Base-by-base conservation (phyloP, 2,113 vertebrate species). In the Murina feae region DNA sequence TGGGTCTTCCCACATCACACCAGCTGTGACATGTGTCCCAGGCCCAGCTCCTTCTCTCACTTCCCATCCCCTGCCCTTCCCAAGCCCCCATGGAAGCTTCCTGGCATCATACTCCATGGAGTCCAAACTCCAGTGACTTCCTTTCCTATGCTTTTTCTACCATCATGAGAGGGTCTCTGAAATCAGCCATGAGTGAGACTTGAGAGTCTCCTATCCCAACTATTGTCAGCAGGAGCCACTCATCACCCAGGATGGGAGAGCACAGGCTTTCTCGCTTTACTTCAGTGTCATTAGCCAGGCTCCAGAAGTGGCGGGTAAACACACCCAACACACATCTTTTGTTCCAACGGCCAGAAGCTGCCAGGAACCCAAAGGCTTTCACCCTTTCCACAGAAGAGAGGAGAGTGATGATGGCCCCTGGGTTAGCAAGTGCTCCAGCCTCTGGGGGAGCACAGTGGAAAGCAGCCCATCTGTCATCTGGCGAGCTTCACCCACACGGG, bases 321-420 rank as follows among this genome's bases (percentile, higher is more conserved):
- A 68, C 20, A 21, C 25, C 1, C n/a, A 65, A 13, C 16, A 23
- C 3, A 25, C 10, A 35, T 49, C 20, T 58, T 86, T 60, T 49
- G 23, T 58, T 86, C 35, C 66, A 28, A 71, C 35, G 17, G 65
- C 94, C 89, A 72, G 83, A 95, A 95, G 93, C 97, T 96, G 63
- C 96, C 93, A 96, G 97, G 81, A 97, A 84, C 96, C 93, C 96
- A 90, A 91, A 96, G 78, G 91, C 82, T 86, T 1, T 8, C 25
- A 39, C 42, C 63, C 17, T 39, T 71, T 80, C 14, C 93, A 44
- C 23, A 71, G 81, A 71, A 68, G n/a, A 35, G 21, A 94, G 30
- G 82, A 37, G 25, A 63, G n/a, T 2, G 0, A 66, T 44, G 39
- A 11, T 20, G 12, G 30, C n/a, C 55, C 71, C 37, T 68, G 9